Evolutionary conservation across 2,888 invertebrate genomes (phyloP).

Genomic region (Arrhopalites spinosus): DNA sequence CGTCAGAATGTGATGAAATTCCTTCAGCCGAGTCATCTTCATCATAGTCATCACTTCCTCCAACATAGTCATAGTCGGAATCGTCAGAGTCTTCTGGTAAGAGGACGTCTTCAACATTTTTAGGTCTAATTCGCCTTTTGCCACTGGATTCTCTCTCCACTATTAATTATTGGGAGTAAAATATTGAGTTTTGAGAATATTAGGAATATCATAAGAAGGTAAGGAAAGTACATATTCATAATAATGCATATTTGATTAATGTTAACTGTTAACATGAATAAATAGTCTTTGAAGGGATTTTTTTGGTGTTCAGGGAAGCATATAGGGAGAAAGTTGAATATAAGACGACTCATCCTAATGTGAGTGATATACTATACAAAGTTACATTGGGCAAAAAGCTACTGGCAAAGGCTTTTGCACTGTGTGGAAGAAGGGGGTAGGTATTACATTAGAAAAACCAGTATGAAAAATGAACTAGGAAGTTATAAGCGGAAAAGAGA

Average conservation of each 20-base stretch:
- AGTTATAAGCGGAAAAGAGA: background rate
- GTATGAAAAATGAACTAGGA: background rate
- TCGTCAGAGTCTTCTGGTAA: constrained; percentile 54
- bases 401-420: background rate
- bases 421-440: background rate
- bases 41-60: constrained; percentile 25
- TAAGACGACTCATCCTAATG: background rate
- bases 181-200: background rate
- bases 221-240: background rate
- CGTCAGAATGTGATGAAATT: constrained; percentile 21
- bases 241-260: no score
- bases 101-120: constrained; percentile 50
- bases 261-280: no score
- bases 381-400: background rate
- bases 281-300: no score
- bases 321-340: background rate
- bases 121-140: constrained; percentile 53
- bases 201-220: background rate
- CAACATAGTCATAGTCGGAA: constrained; percentile 49
- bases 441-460: background rate
- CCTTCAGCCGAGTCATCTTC: constrained; percentile 33
- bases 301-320: background rate
- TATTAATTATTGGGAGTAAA: constrained; percentile 32
- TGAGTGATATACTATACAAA: background rate
- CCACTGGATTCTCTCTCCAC: constrained; percentile 52